Evolutionary conservation across 2,888 invertebrate genomes (phyloP), one percentile per base, ranked within the genome.

Genomic region (Nemapogon koenigi): DNA sequence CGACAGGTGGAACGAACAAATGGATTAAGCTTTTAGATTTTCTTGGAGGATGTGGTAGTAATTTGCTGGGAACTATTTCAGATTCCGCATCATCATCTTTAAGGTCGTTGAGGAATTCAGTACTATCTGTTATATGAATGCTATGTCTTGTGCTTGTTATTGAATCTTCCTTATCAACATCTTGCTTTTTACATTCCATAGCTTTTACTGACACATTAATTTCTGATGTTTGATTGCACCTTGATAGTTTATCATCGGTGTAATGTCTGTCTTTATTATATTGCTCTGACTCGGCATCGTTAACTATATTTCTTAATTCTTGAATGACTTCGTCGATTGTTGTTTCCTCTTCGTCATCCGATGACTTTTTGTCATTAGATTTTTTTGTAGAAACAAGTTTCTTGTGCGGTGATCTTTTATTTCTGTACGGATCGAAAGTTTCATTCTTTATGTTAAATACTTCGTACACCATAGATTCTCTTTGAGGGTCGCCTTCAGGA

Each of bases 241-340:
- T 64, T 4, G 68, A 67, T 25, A 71, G 64, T 37, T 62, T 60
- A 30, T 59, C 59, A 36, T 73, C 70, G 14, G 41, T 44, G 38
- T 51, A 66, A 13, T 47, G 49, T 30, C 62, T 50, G 42, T 62
- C 67, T 37, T 68, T 76, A 48, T 76, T 81, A 40, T 81, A 81
- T 38, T 81, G 78, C 62, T 88, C 86, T 0, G 88, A 86, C 64
- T 92, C 91, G 1, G 90, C 91, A 51, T 91, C 89, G 55, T 89
- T 91, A 1, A 91, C 90, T 43, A 93, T 91, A 51, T 91, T 91
- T 46, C 89, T 83, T 25, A 93, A 64, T 59, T 92, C 91, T 62
- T 91, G 91, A 53, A 93, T 91, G 2, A 91, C 92, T 65, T 91
- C 91, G 51, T 92, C 91, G 43, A 93, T 91, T 2, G 91, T 91